Conservation (phyloP, 2,113 vertebrate genomes). For the Oreochromis spilurus region DNA sequence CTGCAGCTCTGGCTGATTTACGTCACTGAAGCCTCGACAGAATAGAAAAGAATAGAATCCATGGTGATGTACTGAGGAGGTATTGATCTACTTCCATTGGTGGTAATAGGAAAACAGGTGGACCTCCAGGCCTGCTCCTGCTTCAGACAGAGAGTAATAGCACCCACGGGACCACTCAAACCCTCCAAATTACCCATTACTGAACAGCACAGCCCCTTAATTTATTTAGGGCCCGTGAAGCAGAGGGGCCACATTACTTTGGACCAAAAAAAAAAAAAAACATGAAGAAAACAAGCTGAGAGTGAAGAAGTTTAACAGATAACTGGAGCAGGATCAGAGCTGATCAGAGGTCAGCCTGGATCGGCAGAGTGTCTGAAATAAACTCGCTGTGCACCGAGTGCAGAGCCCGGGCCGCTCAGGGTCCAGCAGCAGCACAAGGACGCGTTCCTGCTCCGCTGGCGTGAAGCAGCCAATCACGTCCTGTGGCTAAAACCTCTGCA, state of each 20-base stretch:
- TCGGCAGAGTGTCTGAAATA: background rate
- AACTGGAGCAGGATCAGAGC: background rate
- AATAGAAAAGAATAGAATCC: background rate
- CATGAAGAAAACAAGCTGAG: background rate
- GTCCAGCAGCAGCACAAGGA: background rate
- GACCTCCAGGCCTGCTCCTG: background rate
- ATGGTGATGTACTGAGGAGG: background rate
- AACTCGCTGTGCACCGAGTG: no score
- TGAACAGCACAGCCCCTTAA: background rate
- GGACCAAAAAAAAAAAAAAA: accelerated
- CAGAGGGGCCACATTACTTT: background rate
- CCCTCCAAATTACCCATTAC: background rate
- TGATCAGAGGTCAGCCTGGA: background rate
- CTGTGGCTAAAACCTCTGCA: background rate
- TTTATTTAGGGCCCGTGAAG: background rate
- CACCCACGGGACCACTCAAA: background rate
- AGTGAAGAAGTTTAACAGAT: background rate
- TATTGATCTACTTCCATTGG: background rate
- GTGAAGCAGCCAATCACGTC: background rate
- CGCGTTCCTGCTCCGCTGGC: background rate
- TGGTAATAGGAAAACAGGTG: background rate
- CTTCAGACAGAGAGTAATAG: background rate
- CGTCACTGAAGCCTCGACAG: background rate
- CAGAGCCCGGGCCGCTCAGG: background rate
- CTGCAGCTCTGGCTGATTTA: background rate